phyloP scores from a whole-genome alignment of 2,888 invertebrate species.

The Phyto melanocephala region DNA sequence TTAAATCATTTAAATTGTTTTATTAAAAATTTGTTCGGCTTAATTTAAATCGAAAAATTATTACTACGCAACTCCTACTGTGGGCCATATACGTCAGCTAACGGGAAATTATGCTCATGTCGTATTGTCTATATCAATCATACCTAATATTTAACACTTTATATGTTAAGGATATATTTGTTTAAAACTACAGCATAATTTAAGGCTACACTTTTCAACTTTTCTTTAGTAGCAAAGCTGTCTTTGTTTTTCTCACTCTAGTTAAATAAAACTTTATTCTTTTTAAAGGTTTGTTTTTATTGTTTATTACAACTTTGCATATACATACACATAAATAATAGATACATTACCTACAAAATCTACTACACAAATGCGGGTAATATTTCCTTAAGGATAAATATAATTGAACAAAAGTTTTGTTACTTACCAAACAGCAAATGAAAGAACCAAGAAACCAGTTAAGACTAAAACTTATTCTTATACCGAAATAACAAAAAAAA shows the following conservation, averaged over 20 bases:
- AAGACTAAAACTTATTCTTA: neutral
- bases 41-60: no score
- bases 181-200: neutral
- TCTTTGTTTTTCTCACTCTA: no score
- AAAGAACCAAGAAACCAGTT: neutral
- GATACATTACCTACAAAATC: no score
- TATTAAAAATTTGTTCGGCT: no score
- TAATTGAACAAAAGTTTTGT: conserved; percentile 45
- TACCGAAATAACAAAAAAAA: neutral
- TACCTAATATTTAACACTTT: neutral
- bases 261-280: neutral
- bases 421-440: neutral
- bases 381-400: conserved; percentile 47
- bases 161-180: neutral
- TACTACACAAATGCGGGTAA: neutral
- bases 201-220: neutral
- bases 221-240: no score
- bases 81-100: no score
- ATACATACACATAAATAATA: neutral
- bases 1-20: no score
- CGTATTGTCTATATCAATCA: neutral
- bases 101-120: no score
- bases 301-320: neutral
- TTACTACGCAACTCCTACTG: no score
- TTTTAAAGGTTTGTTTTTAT: neutral